A percentile compares a stretch with the other conserved stretches of the same genome.
Conservation (phyloP, 2,797 vertebrate genomes). For the Pseudocheirus occidentalis region DNA sequence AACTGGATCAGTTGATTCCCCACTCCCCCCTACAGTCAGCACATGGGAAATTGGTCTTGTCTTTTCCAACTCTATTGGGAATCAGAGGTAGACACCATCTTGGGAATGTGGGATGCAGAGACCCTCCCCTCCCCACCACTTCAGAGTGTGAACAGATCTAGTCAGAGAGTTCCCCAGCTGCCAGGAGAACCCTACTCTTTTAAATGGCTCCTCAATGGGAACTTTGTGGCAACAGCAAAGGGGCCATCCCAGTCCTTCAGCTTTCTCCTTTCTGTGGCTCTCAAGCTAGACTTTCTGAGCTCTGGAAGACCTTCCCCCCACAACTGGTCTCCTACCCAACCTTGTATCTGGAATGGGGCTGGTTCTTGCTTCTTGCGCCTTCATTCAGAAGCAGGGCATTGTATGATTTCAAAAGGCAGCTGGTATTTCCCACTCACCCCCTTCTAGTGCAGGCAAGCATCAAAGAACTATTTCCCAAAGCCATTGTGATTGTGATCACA, state of each 20-base stretch:
- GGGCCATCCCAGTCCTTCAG: neutral
- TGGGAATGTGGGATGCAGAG: neutral
- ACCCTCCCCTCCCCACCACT: neutral
- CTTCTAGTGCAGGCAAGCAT: neutral
- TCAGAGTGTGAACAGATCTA: neutral
- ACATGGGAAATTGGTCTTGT: neutral
- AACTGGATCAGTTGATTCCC: neutral
- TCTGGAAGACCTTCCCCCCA: neutral
- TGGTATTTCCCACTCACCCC: neutral
- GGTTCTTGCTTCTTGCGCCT: neutral
- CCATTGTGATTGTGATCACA: neutral
- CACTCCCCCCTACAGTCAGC: neutral
- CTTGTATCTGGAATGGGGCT: neutral
- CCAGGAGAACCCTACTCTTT: neutral
- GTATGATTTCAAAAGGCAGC: neutral
- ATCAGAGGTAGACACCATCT: neutral
- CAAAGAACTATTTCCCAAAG: neutral
- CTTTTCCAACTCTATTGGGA: neutral
- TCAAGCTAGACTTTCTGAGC: neutral
- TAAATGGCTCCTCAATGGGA: neutral
- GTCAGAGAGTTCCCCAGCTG: neutral
- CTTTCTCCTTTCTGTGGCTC: neutral
- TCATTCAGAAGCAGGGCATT: neutral
- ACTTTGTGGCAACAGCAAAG: neutral
- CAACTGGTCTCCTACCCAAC: neutral